phyloP scores from a whole-genome alignment of 2,888 invertebrate genomes.

The Cheilosia soror region DNA sequence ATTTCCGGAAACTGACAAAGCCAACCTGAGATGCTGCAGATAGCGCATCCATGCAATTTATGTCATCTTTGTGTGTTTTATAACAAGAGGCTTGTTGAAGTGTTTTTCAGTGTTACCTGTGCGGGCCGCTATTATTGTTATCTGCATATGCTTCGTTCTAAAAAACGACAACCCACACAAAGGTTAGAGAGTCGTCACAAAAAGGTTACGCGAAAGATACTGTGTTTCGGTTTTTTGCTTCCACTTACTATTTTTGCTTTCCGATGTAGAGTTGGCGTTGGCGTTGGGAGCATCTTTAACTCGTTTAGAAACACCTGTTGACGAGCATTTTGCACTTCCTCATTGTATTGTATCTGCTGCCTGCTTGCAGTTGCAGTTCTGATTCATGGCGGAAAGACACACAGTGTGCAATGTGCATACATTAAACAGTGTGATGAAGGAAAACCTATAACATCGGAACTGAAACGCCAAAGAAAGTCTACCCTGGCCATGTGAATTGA shows the following conservation, averaged over 20 bases:
- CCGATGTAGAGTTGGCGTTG: constrained; percentile 24
- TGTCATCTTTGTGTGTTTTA: constrained; percentile 74
- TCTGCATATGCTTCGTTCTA: constrained; percentile 63
- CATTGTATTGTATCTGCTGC: constrained; percentile 34
- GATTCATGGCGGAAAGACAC: constrained; percentile 35
- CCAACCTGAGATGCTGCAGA: constrained; percentile 35
- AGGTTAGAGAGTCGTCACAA: constrained; percentile 69
- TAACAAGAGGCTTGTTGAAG: constrained; percentile 63
- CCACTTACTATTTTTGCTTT: constrained; percentile 2
- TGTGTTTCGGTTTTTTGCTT: constrained; percentile 10
- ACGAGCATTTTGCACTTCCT: constrained; percentile 74
- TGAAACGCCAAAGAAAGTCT: constrained; percentile 52
- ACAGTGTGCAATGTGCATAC: constrained; percentile 3
- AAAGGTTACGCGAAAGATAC: constrained; percentile 64
- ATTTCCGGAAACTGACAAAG: constrained; percentile 69
- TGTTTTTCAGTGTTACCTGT: constrained; percentile 42
- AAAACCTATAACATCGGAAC: constrained; percentile 59
- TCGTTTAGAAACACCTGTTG: constrained; percentile 72
- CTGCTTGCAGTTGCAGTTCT: constrained; percentile 44
- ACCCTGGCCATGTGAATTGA: constrained; percentile 65
- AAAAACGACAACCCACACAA: constrained; percentile 47
- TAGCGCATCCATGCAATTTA: constrained; percentile 69
- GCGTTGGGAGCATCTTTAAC: constrained; percentile 70
- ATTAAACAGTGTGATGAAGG: constrained; percentile 30
- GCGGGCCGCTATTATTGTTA: constrained; percentile 37